phyloP scores from a whole-genome alignment of 1,140 invertebrate species.

The Solenopsis invicta region DNA sequence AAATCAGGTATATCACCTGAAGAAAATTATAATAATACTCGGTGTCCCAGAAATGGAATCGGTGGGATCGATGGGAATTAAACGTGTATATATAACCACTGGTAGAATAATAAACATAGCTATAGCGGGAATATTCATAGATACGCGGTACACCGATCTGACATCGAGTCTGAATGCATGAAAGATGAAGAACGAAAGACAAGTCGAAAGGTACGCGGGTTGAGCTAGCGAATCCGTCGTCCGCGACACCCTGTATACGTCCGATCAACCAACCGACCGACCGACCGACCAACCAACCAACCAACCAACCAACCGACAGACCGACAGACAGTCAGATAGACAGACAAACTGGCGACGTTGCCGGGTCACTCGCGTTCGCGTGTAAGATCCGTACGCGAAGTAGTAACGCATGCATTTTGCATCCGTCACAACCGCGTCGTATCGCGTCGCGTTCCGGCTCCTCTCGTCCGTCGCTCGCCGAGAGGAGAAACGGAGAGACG shows the following conservation, averaged over 20 bases:
- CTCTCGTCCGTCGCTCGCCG: too few species aligned
- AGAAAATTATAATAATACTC: background rate
- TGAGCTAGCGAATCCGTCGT: background rate
- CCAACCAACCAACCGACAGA: background rate
- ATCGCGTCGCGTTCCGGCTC: conserved; percentile 1
- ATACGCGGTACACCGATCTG: background rate
- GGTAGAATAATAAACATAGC: background rate
- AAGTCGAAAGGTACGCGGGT: background rate
- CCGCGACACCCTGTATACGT: conserved; percentile 20
- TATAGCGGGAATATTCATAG: background rate
- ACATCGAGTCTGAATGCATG: background rate
- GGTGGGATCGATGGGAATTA: conserved; percentile 26
- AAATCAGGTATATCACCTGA: background rate
- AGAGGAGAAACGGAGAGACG: background rate
- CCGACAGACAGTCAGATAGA: background rate
- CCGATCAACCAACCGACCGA: background rate
- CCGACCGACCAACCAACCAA: background rate
- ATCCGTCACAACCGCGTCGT: conserved; percentile 28
- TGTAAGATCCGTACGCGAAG: background rate
- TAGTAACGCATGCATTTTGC: conserved; percentile 38
- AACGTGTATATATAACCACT: background rate
- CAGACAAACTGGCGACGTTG: conserved; percentile 25
- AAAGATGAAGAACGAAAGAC: background rate
- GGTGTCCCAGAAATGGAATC: conserved; percentile 41
- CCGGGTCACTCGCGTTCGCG: conserved; percentile 28